Conservation (phyloP, 2,113 vertebrate species). For the Cheilinus undulatus region DNA sequence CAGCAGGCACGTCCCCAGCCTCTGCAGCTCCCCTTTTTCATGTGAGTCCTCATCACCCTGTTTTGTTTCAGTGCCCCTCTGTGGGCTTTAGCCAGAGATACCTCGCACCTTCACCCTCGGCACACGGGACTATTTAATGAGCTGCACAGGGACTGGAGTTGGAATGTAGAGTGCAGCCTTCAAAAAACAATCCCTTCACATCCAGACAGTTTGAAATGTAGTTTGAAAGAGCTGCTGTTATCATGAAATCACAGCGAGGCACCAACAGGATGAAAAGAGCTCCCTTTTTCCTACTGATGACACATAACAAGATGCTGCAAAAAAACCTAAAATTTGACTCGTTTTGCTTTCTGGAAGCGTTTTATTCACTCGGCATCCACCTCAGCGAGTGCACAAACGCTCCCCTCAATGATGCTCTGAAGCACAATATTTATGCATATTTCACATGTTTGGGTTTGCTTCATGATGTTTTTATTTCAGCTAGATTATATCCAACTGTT, state of each 20-base stretch:
- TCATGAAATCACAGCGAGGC: not conserved
- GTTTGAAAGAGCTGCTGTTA: not conserved
- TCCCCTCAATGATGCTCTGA: not conserved
- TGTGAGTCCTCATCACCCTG: not conserved
- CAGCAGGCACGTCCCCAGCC: conserved; percentile 45
- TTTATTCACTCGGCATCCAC: not conserved
- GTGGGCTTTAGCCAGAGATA: not conserved
- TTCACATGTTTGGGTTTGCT: conserved; percentile 17
- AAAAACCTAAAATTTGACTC: not conserved
- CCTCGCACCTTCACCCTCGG: not conserved
- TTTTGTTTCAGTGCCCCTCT: not conserved
- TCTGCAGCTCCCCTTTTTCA: conserved; percentile 39
- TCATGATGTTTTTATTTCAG: conserved; percentile 44
- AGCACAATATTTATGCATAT: not conserved
- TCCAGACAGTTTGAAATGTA: not conserved
- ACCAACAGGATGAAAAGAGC: not conserved
- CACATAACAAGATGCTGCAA: not conserved
- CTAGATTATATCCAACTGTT: conserved; percentile 28
- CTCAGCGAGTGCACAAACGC: not conserved
- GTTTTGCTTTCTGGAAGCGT: not conserved
- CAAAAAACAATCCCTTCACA: not conserved
- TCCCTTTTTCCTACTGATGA: not conserved
- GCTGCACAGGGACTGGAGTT: not conserved
- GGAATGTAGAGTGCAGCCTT: not conserved
- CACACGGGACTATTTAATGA: not conserved